Evolutionary conservation across 2,113 vertebrate species (phyloP).

Genomic region (Pleuronectes platessa): DNA sequence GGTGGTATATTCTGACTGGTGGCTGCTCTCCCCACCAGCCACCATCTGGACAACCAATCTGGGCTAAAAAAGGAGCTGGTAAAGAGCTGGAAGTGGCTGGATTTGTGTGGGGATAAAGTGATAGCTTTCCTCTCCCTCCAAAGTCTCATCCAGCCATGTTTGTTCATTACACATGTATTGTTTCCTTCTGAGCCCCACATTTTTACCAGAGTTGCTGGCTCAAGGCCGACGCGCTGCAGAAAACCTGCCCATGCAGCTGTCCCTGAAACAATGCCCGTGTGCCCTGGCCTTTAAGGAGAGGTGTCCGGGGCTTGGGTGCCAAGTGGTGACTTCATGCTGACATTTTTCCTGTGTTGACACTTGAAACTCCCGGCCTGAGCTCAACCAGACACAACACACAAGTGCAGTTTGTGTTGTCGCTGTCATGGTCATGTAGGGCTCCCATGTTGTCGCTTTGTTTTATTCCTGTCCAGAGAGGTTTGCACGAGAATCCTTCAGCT

Average conservation of each 20-base stretch:
- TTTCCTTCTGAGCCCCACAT: conserved; percentile 5
- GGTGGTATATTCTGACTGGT: conserved; percentile 30
- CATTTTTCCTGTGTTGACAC: conserved; percentile 68
- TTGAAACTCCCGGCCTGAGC: conserved; percentile 37
- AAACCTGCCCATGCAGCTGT: conserved; percentile 13
- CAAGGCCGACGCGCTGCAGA: conserved; percentile 13
- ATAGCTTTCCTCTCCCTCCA: not conserved
- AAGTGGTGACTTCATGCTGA: conserved; percentile 70
- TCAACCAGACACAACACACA: conserved; percentile 52
- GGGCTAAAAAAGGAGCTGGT: conserved; percentile 41
- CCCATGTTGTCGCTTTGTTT: not conserved
- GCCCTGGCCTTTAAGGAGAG: conserved; percentile 41
- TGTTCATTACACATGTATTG: conserved; percentile 6
- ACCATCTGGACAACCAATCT: conserved; percentile 48
- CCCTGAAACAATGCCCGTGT: conserved; percentile 31
- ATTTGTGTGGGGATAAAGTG: conserved; percentile 4
- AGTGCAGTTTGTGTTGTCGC: conserved; percentile 22
- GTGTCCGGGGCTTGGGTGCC: conserved; percentile 35
- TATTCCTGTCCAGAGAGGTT: not conserved
- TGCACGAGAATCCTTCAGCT: not conserved
- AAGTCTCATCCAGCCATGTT: not conserved
- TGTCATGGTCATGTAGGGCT: not conserved
- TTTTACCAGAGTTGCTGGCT: not conserved
- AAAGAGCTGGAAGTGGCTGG: conserved; percentile 30
- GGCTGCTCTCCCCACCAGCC: conserved; percentile 31